Conservation (phyloP, 2,113 vertebrate genomes). For the Procavia capensis region DNA sequence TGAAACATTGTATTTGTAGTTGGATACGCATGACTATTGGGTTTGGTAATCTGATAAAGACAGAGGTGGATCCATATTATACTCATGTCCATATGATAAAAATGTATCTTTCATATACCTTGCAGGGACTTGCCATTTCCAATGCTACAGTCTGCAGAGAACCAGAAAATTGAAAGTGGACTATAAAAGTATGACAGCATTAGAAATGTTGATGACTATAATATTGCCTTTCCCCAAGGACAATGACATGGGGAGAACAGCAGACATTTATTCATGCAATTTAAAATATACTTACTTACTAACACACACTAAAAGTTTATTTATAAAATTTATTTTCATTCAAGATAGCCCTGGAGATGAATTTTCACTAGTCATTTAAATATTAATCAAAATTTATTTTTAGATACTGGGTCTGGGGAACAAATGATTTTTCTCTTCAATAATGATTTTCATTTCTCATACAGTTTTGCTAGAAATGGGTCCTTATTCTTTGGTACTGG, state of each 20-base stretch:
- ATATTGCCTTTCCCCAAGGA: background rate
- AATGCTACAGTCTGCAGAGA: background rate
- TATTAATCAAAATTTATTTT: slow-evolving; percentile 21
- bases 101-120: background rate
- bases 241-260: background rate
- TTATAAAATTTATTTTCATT: background rate
- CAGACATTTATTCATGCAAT: background rate
- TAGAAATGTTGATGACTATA: background rate
- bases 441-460: slow-evolving; percentile 23
- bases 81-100: background rate
- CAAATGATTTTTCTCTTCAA: background rate
- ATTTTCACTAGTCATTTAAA: slow-evolving; percentile 22
- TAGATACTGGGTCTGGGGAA: background rate
- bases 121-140: background rate
- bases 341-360: background rate
- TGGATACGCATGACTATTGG: background rate
- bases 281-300: slow-evolving; percentile 43
- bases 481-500: background rate
- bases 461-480: background rate
- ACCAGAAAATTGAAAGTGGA: slow-evolving; percentile 3
- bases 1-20: background rate
- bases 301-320: background rate
- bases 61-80: background rate
- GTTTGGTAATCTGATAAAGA: background rate
- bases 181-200: slow-evolving; percentile 5